phyloP scores from a whole-genome alignment of 2,888 invertebrate species.

The Caenorhabditis japonica region DNA sequence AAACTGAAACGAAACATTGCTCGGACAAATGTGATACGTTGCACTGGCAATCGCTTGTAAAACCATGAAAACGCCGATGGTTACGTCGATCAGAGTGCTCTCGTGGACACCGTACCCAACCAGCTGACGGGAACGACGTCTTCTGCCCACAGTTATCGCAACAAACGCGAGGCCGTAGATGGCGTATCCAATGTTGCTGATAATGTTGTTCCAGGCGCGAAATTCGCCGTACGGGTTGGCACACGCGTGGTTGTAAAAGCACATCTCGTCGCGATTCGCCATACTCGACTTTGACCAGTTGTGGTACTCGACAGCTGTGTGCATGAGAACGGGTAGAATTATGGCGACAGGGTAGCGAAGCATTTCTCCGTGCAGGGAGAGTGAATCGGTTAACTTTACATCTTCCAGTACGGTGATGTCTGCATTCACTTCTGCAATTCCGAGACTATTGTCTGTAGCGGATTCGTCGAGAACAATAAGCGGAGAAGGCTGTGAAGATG shows the following conservation, averaged over 20 bases:
- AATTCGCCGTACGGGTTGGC: conserved; percentile 35
- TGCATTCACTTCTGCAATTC: too few relatives aligned
- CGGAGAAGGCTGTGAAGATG: too few relatives aligned
- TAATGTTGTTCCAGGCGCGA: conserved; percentile 40
- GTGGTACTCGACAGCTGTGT: conserved; percentile 27
- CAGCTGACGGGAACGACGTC: not conserved
- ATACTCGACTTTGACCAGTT: conserved; percentile 34
- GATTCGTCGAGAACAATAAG: not conserved
- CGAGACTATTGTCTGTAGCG: not conserved
- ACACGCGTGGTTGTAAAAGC: conserved; percentile 48
- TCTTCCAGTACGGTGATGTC: not conserved
- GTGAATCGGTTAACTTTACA: conserved; percentile 12
- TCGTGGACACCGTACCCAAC: conserved; percentile 13
- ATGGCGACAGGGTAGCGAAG: conserved; percentile 32
- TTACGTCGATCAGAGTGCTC: conserved; percentile 28
- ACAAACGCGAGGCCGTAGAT: conserved; percentile 29
- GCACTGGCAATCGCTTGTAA: conserved; percentile 43
- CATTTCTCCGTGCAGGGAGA: conserved; percentile 23
- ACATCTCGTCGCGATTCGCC: conserved; percentile 49
- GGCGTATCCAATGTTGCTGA: conserved; percentile 46
- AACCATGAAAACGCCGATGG: conserved; percentile 40
- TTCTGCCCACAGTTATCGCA: conserved; percentile 11
- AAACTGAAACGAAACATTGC: conserved; percentile 43
- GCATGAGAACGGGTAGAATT: conserved; percentile 45
- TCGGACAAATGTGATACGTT: conserved; percentile 47